Evolutionary conservation across 92 coral and sea anemone species (phyloP).

Genomic region (Hydrozoanthus gracilis): DNA sequence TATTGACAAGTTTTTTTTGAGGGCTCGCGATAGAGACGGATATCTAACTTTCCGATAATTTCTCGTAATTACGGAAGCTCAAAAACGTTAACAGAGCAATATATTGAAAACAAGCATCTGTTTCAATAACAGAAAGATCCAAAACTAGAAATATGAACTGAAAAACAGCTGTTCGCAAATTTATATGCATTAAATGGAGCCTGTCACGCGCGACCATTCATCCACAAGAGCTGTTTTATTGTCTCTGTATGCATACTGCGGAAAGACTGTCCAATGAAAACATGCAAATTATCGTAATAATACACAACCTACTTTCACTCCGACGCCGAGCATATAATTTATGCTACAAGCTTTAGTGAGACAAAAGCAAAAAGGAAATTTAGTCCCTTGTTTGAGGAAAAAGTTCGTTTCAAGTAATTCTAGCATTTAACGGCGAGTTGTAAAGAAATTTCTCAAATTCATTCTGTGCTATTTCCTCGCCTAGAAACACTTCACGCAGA

Average conservation of each 20-base stretch:
- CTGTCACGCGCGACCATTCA: constrained; percentile 38
- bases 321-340: constrained; percentile 40
- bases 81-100: too few species aligned
- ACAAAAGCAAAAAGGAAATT: constrained; percentile 47
- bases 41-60: too few species aligned
- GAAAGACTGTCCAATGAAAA: constrained; percentile 30
- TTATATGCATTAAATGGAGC: neutral
- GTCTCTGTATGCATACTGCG: constrained; percentile 25
- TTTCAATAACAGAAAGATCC: too few species aligned
- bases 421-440: neutral
- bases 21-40: too few species aligned
- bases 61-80: too few species aligned
- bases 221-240: constrained; percentile 2
- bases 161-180: constrained; percentile 27
- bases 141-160: neutral
- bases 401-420: neutral
- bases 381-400: constrained; percentile 13
- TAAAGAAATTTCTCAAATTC: neutral
- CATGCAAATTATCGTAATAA: constrained; percentile 40
- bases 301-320: constrained; percentile 25
- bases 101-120: too few species aligned
- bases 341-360: constrained; percentile 39
- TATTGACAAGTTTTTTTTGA: too few species aligned
- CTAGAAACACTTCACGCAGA: neutral
- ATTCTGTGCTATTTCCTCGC: neutral